These are phyloP conservation scores for Poecilobothrus nobilitatus DNA, from an alignment of 2,888 invertebrate genomes.

Conservation along the genomic window DNA sequence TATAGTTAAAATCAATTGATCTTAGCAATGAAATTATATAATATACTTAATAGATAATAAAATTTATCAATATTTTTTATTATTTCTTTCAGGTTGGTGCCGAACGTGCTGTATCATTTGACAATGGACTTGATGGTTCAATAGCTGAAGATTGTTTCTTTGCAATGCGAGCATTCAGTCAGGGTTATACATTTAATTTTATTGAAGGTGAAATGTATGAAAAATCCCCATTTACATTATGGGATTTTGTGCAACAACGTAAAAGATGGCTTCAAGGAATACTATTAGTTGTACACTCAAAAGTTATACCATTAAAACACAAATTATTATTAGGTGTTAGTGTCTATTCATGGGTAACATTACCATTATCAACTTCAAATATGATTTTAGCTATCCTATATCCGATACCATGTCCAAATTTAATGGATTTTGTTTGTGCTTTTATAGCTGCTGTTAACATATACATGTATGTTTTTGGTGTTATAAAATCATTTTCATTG, in stretches of 20 bases:
- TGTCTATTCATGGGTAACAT: conserved; percentile 92
- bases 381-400: conserved; percentile 73
- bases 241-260: conserved; percentile 92
- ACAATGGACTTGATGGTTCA: conserved; percentile 92
- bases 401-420: conserved; percentile 77
- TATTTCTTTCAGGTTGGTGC: conserved; percentile 60
- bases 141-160: conserved; percentile 98
- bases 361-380: conserved; percentile 88
- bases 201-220: conserved; percentile 99
- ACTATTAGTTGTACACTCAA: conserved; percentile 77
- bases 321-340: conserved; percentile 78
- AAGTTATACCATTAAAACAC: conserved; percentile 66
- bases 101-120: conserved; percentile 87
- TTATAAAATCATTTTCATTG: conserved; percentile 89
- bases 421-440: conserved; percentile 78
- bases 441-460: conserved; percentile 90
- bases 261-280: conserved; percentile 95
- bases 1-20: too few relatives aligned
- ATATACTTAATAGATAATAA: too few relatives aligned
- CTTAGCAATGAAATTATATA: too few relatives aligned
- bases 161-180: conserved; percentile 86
- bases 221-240: conserved; percentile 89
- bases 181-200: conserved; percentile 89
- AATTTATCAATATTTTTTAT: too few relatives aligned
- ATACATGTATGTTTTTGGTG: conserved; percentile 97